A percentile compares a stretch with the other conserved stretches of the same genome.
Conservation (phyloP, 2,113 vertebrate species). For the Poeciliopsis turrubarensis region DNA sequence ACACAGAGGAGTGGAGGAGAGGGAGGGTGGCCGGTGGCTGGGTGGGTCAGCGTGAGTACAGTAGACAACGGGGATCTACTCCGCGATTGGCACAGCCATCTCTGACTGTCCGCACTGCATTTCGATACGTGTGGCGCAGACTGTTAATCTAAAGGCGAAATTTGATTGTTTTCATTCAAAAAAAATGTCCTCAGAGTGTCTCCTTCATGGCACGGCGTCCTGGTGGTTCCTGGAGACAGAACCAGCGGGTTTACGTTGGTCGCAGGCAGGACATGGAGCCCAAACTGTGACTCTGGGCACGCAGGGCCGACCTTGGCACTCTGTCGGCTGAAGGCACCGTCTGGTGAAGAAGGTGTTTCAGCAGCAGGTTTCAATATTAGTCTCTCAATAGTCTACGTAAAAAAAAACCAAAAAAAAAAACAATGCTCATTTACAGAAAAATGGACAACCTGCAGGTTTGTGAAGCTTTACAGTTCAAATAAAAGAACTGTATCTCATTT, state of each 20-base stretch:
- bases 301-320: too few relatives aligned
- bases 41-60: slow-evolving; percentile 46
- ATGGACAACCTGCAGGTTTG: slow-evolving; percentile 3
- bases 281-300: slow-evolving; percentile 60
- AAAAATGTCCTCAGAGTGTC: neutral
- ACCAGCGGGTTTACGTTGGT: slow-evolving; percentile 68
- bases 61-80: slow-evolving; percentile 62
- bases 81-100: slow-evolving; percentile 63
- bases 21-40: neutral
- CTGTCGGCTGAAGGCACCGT: too few relatives aligned
- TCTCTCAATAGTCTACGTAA: too few relatives aligned
- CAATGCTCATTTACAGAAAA: too few relatives aligned
- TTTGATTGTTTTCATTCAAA: slow-evolving; percentile 4
- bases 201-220: slow-evolving; percentile 64
- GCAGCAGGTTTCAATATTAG: too few relatives aligned
- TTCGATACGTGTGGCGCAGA: neutral
- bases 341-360: too few relatives aligned
- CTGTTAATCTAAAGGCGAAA: slow-evolving; percentile 7
- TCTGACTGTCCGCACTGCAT: slow-evolving; percentile 44
- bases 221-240: slow-evolving; percentile 56
- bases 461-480: slow-evolving; percentile 31
- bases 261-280: slow-evolving; percentile 63
- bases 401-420: too few relatives aligned
- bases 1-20: slow-evolving; percentile 45
- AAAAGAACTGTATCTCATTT: slow-evolving; percentile 50